Evolutionary conservation across 1,140 invertebrate species (phyloP).

Genomic region (Dendroctonus ponderosae): DNA sequence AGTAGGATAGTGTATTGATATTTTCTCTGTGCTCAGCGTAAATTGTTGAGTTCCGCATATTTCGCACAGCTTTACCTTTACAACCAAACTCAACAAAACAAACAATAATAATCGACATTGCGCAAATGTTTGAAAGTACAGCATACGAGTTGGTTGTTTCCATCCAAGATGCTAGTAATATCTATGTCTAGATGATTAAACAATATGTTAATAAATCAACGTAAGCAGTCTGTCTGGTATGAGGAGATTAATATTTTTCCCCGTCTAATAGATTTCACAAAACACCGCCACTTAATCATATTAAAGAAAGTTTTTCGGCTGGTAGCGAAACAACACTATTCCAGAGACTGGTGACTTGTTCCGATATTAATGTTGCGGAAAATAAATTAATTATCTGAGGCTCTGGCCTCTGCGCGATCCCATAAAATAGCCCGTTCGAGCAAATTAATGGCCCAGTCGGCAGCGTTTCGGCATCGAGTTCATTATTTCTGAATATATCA

Average conservation of each 20-base stretch:
- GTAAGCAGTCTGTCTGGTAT: no score
- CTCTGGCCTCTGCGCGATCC: constrained; percentile 25
- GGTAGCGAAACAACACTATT: constrained; percentile 17
- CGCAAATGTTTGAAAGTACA: no score
- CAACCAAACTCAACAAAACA: no score
- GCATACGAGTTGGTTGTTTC: no score
- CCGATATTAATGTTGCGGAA: constrained; percentile 38
- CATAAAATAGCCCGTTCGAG: constrained; percentile 32
- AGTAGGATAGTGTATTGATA: no score
- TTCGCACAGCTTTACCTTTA: no score
- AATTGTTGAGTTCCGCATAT: no score
- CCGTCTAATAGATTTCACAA: constrained; percentile 4
- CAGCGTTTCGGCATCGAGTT: constrained; percentile 30
- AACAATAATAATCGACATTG: no score
- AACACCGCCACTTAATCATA: constrained; percentile 20
- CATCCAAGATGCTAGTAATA: no score
- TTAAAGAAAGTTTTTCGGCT: constrained; percentile 16
- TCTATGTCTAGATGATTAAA: no score
- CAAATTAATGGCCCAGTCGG: constrained; percentile 33
- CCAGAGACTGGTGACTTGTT: constrained; percentile 16
- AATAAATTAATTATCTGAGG: constrained; percentile 37
- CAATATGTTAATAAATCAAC: no score
- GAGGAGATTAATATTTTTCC: constrained; percentile 1
- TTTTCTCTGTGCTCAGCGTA: no score
- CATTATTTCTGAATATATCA: constrained; percentile 36